Evolutionary conservation across 2,113 vertebrate genomes (phyloP).

Genomic region (Mus pahari): DNA sequence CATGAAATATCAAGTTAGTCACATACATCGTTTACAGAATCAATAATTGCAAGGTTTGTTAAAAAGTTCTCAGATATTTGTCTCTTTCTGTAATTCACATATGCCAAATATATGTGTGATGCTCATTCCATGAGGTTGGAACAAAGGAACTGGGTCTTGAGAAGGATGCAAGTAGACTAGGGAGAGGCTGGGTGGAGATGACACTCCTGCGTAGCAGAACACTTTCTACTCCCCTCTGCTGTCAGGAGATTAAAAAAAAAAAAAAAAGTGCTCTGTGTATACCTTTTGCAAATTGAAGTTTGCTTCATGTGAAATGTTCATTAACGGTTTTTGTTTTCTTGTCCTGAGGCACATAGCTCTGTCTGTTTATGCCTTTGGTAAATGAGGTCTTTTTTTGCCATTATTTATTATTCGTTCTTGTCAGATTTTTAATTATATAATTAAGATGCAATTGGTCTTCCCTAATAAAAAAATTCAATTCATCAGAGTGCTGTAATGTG

Average conservation of each 20-base stretch:
- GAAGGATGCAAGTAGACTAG: background rate
- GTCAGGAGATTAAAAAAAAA: slow-evolving; percentile 70
- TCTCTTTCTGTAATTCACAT: background rate
- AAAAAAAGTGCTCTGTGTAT: slow-evolving; percentile 44
- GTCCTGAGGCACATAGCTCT: slow-evolving; percentile 66
- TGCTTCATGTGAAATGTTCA: slow-evolving; percentile 57
- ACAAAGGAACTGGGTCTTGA: background rate
- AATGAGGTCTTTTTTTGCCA: slow-evolving; percentile 67
- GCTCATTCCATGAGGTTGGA: background rate
- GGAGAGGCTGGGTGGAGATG: background rate
- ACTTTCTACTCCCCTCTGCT: background rate
- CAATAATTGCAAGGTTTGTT: background rate
- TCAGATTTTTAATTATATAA: slow-evolving; percentile 79
- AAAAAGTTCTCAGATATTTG: background rate
- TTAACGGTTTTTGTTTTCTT: slow-evolving; percentile 74
- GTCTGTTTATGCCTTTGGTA: slow-evolving; percentile 68
- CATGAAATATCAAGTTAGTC: background rate
- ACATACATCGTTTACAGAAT: background rate
- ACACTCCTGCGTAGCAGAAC: background rate
- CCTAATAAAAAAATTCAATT: slow-evolving; percentile 44
- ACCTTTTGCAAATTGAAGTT: slow-evolving; percentile 70
- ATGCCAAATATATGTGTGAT: background rate
- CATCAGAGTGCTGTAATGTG: slow-evolving; percentile 11
- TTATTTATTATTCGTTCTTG: slow-evolving; percentile 76
- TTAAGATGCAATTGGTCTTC: slow-evolving; percentile 71